A percentile compares a stretch with the other conserved stretches of the same genome.
Evolutionary conservation across 2,113 vertebrate species (phyloP).

Genomic region (Crotophaga sulcirostris): DNA sequence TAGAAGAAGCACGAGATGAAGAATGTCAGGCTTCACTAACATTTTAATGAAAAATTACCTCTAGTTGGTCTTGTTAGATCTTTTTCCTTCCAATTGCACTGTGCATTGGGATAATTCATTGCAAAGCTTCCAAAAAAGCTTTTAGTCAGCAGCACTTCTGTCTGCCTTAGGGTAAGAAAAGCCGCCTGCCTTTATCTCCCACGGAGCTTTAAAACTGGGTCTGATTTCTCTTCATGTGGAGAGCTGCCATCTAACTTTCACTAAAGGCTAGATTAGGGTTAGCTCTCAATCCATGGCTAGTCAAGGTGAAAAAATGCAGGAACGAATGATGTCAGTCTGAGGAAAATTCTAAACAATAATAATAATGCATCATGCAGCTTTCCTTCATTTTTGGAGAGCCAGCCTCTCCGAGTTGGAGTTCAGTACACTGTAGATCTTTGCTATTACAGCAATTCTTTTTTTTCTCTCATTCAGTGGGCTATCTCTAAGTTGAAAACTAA

Average conservation of each 20-base stretch:
- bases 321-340: not conserved
- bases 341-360: not conserved
- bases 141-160: conserved; percentile 33
- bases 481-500: not conserved
- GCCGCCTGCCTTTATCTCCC: not conserved
- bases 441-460: not conserved
- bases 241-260: not conserved
- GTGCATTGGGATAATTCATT: conserved; percentile 14
- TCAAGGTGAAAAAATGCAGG: not conserved
- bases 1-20: not conserved
- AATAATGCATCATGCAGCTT: not conserved
- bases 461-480: not conserved
- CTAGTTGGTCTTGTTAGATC: conserved; percentile 17
- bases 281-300: not conserved
- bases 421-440: not conserved
- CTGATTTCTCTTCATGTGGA: conserved; percentile 6
- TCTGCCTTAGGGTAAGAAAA: conserved; percentile 4
- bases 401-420: not conserved
- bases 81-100: conserved; percentile 38
- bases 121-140: conserved; percentile 26
- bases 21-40: conserved; percentile 19
- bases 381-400: not conserved
- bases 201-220: conserved; percentile 2
- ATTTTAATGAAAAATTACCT: conserved; percentile 27
- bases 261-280: not conserved